A percentile compares a stretch with the other conserved stretches of the same genome.
These are phyloP conservation scores for Dilophus febrilis DNA, from an alignment of 2,888 invertebrate genomes.

Conservation along the genomic window DNA sequence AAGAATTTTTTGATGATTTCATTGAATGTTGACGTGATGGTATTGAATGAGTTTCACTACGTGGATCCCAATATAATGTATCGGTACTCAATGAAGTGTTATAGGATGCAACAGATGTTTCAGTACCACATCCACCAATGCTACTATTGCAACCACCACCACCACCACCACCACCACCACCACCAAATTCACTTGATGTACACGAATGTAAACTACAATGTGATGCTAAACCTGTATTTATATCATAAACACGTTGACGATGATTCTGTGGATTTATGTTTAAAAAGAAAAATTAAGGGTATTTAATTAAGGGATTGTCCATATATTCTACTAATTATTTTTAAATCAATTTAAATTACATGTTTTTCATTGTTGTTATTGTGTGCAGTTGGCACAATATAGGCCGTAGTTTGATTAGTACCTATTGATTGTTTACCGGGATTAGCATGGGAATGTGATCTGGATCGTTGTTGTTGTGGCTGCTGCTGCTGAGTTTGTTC, in stretches of 20 bases:
- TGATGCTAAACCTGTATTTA: slow-evolving; percentile 52
- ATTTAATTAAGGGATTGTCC: no score
- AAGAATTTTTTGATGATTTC: slow-evolving; percentile 41
- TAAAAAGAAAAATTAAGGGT: neutral
- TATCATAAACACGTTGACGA: slow-evolving; percentile 43
- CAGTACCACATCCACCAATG: slow-evolving; percentile 41
- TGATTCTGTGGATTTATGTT: slow-evolving; percentile 15
- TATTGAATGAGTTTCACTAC: slow-evolving; percentile 20
- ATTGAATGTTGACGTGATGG: slow-evolving; percentile 37
- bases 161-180: slow-evolving; percentile 41
- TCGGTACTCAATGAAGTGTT: slow-evolving; percentile 76
- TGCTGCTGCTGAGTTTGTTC: slow-evolving; percentile 24
- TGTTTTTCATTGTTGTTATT: slow-evolving; percentile 30
- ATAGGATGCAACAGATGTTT: slow-evolving; percentile 61
- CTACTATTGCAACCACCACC: no score
- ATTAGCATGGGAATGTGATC: slow-evolving; percentile 20
- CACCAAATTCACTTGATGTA: slow-evolving; percentile 57
- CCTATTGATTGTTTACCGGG: slow-evolving; percentile 2
- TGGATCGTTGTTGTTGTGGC: no score
- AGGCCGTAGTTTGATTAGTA: slow-evolving; percentile 12
- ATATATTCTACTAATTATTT: slow-evolving; percentile 13
- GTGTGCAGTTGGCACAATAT: slow-evolving; percentile 33
- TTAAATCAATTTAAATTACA: slow-evolving; percentile 11
- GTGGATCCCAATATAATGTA: slow-evolving; percentile 66
- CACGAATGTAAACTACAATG: slow-evolving; percentile 71